Evolutionary conservation across 2,113 vertebrate genomes (phyloP), one percentile per base, ranked within the genome.

Genomic region (Cynocephalus volans): DNA sequence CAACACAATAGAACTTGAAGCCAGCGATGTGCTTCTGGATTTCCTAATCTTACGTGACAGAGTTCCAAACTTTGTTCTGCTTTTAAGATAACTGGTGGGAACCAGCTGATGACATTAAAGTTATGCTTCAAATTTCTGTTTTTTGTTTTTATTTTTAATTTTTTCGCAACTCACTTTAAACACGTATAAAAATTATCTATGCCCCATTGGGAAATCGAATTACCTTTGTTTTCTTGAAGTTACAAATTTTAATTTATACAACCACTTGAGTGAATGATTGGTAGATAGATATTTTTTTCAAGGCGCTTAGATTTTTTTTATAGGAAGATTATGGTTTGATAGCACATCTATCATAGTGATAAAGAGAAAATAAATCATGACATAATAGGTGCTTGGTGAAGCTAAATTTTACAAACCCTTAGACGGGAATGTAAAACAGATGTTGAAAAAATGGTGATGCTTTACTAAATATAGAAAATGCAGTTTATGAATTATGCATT

Each of bases 401-500:
- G 81, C 64, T 90, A 91, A 87, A 82, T 90, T 97, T 93, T 88
- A 87, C 70, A 96, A 87, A 84, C 62, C 64, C 69, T 90, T 56
- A 26, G 52, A 92, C n/a, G 62, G 58, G 94, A 84, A 88, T 75
- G 65, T 92, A 95, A 87, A 65, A 52, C 81, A 95, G 81, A 96
- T 93, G 94, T 87, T 83, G 69, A 86, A 54, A 84, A 94, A 90
- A 62, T 88, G 89, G 65, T 60, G 64, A 50, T 65, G 41, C 50
- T 84, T 90, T 62, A 31, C 81, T 97, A 97, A 96, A 84, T 90
- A 95, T 88, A 93, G 85, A 88, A 96, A 94, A 56, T 69, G 45
- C 1, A 3, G 62, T 24, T 76, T 11, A 95, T 93, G 64, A 95
- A 96, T 96, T 95, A 97, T 95, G 95, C 86, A 90, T 88, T 69